Conservation (phyloP, 2,888 invertebrate genomes). For the Caenorhabditis auriculariae region DNA sequence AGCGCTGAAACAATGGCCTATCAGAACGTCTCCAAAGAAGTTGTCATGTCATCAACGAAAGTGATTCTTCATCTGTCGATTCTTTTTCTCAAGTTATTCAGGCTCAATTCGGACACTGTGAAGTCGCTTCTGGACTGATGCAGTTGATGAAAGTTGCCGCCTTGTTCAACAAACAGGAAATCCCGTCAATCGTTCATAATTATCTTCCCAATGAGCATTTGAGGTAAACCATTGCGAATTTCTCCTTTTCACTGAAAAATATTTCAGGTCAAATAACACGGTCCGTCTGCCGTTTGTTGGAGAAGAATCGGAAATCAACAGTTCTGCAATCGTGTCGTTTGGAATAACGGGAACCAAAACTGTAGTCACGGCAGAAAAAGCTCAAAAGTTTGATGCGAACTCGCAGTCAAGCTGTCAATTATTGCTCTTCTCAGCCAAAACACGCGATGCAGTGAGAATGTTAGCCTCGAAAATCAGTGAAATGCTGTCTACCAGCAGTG, state of each 20-base stretch:
- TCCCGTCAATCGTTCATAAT: slow-evolving; percentile 33
- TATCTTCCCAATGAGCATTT: slow-evolving; percentile 30
- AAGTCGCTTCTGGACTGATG: slow-evolving; percentile 38
- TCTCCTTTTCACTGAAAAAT: no score
- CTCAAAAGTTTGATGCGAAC: not conserved
- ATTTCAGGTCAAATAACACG: slow-evolving; percentile 20
- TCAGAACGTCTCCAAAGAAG: slow-evolving; percentile 15
- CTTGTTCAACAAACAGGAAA: slow-evolving; percentile 11
- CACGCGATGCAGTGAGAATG: slow-evolving; percentile 21
- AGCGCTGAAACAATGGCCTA: slow-evolving; percentile 25
- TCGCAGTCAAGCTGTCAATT: slow-evolving; percentile 5
- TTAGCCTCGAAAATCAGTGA: slow-evolving; percentile 7
- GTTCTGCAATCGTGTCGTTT: slow-evolving; percentile 32
- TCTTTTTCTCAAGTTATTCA: no score
- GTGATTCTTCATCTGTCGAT: no score
- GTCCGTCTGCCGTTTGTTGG: slow-evolving; percentile 28
- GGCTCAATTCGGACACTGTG: slow-evolving; percentile 39
- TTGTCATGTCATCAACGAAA: slow-evolving; percentile 37
- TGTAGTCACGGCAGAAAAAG: slow-evolving; percentile 15
- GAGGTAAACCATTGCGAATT: slow-evolving; percentile 5
- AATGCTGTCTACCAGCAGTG: slow-evolving; percentile 21
- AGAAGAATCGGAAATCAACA: slow-evolving; percentile 23
- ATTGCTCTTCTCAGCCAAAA: slow-evolving; percentile 33
- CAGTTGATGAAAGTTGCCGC: slow-evolving; percentile 32
- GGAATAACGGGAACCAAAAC: slow-evolving; percentile 42